Conservation (phyloP, 1,140 invertebrate genomes). For the Potamilus streckersoni region DNA sequence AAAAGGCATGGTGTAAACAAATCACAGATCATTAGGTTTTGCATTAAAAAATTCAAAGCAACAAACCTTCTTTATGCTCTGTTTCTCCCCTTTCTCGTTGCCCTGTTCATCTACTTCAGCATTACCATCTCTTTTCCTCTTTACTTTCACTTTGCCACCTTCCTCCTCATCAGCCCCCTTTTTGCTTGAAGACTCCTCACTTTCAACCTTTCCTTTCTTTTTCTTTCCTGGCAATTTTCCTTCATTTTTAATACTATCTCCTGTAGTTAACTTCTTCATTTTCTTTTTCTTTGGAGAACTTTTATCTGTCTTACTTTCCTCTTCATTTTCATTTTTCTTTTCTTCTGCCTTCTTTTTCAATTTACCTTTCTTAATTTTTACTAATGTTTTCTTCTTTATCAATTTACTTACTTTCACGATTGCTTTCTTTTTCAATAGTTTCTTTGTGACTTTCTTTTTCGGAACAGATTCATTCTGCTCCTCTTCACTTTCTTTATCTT, state of each 20-base stretch:
- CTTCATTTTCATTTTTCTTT: neutral
- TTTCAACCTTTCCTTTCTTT: too few relatives aligned
- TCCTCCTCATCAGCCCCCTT: constrained; percentile 1
- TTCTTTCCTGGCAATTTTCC: too few relatives aligned
- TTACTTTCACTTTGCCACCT: constrained; percentile 1
- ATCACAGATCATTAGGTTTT: too few relatives aligned
- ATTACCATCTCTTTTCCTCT: constrained; percentile 12
- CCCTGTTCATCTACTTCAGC: neutral
- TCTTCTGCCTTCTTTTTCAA: neutral
- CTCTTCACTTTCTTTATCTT: neutral
- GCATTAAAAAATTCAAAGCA: too few relatives aligned
- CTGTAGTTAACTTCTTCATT: too few relatives aligned
- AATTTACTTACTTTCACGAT: neutral
- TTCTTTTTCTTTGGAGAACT: neutral
- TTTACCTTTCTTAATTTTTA: neutral
- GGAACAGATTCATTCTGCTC: neutral
- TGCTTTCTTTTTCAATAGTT: neutral
- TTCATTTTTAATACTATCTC: too few relatives aligned
- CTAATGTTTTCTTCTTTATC: neutral
- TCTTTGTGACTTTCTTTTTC: neutral
- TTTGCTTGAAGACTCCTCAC: neutral
- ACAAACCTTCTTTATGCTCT: too few relatives aligned
- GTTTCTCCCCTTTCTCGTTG: too few relatives aligned
- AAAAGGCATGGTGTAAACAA: too few relatives aligned
- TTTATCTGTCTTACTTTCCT: neutral